Evolutionary conservation across 2,797 vertebrate genomes (phyloP).

Genomic region (Cirrhinus mrigala): DNA sequence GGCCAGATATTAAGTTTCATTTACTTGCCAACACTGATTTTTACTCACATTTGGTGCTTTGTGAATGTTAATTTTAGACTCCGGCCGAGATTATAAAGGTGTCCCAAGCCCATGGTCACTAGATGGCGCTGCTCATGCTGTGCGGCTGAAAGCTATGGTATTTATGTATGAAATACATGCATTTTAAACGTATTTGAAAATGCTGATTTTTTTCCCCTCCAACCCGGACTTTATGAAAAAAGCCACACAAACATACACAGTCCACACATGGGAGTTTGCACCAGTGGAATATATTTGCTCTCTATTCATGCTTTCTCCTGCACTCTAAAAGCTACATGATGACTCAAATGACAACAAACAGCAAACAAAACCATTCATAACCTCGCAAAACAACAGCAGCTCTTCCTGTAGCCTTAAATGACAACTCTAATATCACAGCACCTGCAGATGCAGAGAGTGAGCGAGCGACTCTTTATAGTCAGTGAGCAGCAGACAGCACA

Average conservation of each 20-base stretch:
- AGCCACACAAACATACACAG: neutral
- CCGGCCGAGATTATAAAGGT: neutral
- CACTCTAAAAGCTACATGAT: conserved; percentile 4
- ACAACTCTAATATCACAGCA: conserved; percentile 11
- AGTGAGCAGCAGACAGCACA: neutral
- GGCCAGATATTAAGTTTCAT: neutral
- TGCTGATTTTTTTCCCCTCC: too few relatives aligned
- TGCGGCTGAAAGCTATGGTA: neutral
- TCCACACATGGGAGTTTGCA: conserved; percentile 36
- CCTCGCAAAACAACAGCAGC: neutral
- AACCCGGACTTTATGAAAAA: conserved; percentile 56
- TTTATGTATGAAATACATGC: neutral
- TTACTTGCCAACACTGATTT: too few relatives aligned
- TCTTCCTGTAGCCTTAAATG: neutral
- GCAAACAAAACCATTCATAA: conserved; percentile 19
- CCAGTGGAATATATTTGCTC: neutral
- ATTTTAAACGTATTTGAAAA: neutral
- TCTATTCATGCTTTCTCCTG: neutral
- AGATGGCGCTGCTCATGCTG: neutral
- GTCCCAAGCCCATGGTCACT: neutral
- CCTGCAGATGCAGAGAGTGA: conserved; percentile 14
- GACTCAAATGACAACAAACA: conserved; percentile 29
- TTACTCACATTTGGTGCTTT: neutral
- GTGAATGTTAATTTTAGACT: neutral
- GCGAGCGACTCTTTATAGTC: neutral